Evolutionary conservation across 2,113 vertebrate species (phyloP).

Genomic region (Gambusia affinis): DNA sequence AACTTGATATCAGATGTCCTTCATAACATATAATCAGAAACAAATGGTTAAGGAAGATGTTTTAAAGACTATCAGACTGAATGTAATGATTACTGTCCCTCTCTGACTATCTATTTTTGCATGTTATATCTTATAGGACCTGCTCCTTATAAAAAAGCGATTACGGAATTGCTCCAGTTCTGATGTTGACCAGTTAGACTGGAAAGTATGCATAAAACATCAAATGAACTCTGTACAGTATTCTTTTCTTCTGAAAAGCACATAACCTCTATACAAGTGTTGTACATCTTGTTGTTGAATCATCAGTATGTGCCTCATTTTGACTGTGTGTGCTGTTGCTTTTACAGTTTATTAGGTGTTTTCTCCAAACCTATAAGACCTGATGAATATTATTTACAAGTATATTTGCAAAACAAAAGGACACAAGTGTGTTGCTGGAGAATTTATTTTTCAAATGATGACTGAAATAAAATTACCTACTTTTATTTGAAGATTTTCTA

Average conservation of each 20-base stretch:
- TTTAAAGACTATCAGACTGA: slow-evolving; percentile 32
- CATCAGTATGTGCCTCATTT: slow-evolving; percentile 65
- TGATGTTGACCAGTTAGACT: slow-evolving; percentile 50
- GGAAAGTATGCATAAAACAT: slow-evolving; percentile 53
- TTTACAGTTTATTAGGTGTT: slow-evolving; percentile 40
- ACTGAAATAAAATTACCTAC: slow-evolving; percentile 78
- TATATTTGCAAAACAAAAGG: slow-evolving; percentile 40
- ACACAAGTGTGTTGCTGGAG: slow-evolving; percentile 62
- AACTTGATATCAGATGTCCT: slow-evolving; percentile 40
- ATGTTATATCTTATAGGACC: slow-evolving; percentile 48
- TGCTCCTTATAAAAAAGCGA: slow-evolving; percentile 52
- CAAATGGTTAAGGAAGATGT: background rate
- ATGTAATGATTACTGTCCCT: slow-evolving; percentile 43
- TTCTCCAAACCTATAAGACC: slow-evolving; percentile 45
- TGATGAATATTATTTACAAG: slow-evolving; percentile 47
- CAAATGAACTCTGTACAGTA: slow-evolving; percentile 57
- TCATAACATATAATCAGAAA: slow-evolving; percentile 34
- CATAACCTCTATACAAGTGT: slow-evolving; percentile 49
- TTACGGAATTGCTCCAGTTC: slow-evolving; percentile 32
- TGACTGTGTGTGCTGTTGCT: slow-evolving; percentile 52
- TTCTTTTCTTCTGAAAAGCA: slow-evolving; percentile 56
- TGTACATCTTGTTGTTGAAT: slow-evolving; percentile 53
- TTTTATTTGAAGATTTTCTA: slow-evolving; percentile 56
- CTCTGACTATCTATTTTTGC: slow-evolving; percentile 62
- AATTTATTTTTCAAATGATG: slow-evolving; percentile 71